Conservation (phyloP, 2,113 vertebrate species). For the Aleadryas rufinucha region DNA sequence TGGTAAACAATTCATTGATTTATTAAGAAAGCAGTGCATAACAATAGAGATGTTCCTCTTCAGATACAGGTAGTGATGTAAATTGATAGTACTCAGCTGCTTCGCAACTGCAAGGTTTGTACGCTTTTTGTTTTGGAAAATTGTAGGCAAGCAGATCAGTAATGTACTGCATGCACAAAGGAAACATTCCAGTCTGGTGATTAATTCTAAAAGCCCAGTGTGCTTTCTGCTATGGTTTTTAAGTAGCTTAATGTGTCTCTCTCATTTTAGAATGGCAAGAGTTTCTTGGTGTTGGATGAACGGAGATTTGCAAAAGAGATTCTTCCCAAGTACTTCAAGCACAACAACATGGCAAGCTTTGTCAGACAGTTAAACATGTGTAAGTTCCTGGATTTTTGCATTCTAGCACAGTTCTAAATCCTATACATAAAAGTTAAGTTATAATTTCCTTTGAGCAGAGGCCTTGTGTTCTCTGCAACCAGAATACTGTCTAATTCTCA, state of each 20-base stretch:
- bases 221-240: neutral
- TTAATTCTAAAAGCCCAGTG: neutral
- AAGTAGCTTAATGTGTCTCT: neutral
- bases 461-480: neutral
- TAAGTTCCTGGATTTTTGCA: conserved; percentile 69
- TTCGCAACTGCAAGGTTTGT: neutral
- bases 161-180: neutral
- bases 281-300: conserved; percentile 94
- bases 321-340: conserved; percentile 97
- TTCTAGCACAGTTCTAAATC: neutral
- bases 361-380: conserved; percentile 98
- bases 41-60: neutral
- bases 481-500: neutral
- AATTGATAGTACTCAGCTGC: neutral
- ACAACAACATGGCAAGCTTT: conserved; percentile 99
- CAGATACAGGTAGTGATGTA: neutral
- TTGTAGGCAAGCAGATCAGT: neutral
- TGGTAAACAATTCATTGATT: neutral
- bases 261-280: conserved; percentile 86
- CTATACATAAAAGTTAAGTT: neutral
- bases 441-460: neutral
- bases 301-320: conserved; percentile 96
- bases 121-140: conserved; percentile 8
- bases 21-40: neutral
- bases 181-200: conserved; percentile 35